Evolutionary conservation across 2,113 vertebrate genomes (phyloP).

Genomic region (Chamaetylas fuelleborni): DNA sequence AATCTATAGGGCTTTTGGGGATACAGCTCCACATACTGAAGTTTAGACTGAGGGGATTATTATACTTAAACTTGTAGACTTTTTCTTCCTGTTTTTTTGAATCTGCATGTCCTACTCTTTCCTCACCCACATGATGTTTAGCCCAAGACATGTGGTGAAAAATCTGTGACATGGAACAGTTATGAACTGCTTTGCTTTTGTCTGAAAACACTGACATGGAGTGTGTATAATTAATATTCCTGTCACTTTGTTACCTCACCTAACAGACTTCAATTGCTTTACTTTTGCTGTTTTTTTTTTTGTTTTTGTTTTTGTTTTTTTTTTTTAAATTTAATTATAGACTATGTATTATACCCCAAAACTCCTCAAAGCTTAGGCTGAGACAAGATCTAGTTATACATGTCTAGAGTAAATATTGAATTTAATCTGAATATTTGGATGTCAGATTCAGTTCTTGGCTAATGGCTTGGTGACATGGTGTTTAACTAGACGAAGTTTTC

Average conservation of each 20-base stretch:
- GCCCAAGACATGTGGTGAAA: background rate
- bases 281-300: background rate
- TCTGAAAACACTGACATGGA: background rate
- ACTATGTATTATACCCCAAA: background rate
- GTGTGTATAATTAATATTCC: background rate
- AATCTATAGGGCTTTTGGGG: background rate
- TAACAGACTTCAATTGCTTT: background rate
- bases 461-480: background rate
- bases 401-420: background rate
- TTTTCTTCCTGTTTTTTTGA: background rate
- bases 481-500: background rate
- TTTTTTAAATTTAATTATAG: background rate
- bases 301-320: background rate
- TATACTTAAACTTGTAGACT: background rate
- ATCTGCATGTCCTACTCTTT: background rate
- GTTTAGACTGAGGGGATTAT: background rate
- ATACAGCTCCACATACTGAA: background rate
- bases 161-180: background rate
- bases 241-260: background rate
- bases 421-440: background rate
- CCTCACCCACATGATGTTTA: background rate
- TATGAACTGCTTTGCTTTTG: background rate
- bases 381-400: background rate
- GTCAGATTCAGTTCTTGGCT: background rate
- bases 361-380: background rate